Evolutionary conservation across 2,113 vertebrate genomes (phyloP), one percentile per base, ranked within the genome.

Genomic region (Monarcha castaneiventris): DNA sequence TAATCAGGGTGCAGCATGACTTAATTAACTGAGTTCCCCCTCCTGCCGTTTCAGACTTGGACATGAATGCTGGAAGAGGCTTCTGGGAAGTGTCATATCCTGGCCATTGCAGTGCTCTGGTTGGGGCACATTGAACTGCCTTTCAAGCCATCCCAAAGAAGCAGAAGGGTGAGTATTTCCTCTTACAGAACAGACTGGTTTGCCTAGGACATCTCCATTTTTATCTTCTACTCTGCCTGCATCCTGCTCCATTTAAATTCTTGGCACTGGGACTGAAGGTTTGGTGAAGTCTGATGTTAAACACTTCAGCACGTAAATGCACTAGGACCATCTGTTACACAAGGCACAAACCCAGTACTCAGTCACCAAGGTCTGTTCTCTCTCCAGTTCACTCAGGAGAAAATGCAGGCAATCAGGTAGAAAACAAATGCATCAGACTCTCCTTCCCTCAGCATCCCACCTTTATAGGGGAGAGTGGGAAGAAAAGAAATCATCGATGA

Each of bases 201-300:
- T 93, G 18, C n/a, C 82, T 49, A 69, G 85, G n/a, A 79, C 17
- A 62, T 32, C 32, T 86, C n/a, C 18, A 13, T 59, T 93, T 95
- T 66, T 59, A 73, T 71, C 41, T 90, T 84, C 3, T 2, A 69
- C 39, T 87, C 52, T 82, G 78, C 61, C 56, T 80, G 59, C 58
- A 83, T 69, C 63, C 58, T 51, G 48, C 83, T 77, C 63, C 33
- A 43, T 73, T 92, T 88, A 77, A 23, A 66, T 90, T 75, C 63
- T 76, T 92, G 76, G 76, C 83, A 58, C 41, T 33, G 21, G 23
- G 27, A 92, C 3, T 66, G 76, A 83, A 92, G 68, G 63, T 83
- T 88, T 94, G 85, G 72, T 66, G 51, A 94, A 91, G 58, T 29
- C 63, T 88, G 58, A 92, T 1, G n/a, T 90, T 73, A 73, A 96